Evolutionary conservation across 2,888 invertebrate genomes (phyloP).

Genomic region (Zygothrica quintamaculata): DNA sequence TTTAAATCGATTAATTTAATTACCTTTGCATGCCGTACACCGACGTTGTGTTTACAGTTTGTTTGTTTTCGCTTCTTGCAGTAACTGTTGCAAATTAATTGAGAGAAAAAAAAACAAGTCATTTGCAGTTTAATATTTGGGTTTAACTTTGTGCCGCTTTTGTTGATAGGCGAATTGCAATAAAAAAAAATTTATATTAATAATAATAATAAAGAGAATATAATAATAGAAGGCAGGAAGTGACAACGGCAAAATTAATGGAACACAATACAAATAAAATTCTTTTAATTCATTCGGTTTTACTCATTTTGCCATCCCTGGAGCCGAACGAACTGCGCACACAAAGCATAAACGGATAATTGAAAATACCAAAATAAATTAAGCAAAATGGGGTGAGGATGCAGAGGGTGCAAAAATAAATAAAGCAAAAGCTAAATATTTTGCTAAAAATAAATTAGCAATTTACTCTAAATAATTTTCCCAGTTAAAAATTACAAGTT

Average conservation of each 20-base stretch:
- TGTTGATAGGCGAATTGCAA: slow-evolving; percentile 1
- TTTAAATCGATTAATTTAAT: slow-evolving; percentile 35
- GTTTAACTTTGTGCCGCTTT: slow-evolving; percentile 17
- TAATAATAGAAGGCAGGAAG: slow-evolving; percentile 30
- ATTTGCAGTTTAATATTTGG: slow-evolving; percentile 20
- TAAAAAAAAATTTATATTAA: no score
- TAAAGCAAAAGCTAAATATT: slow-evolving; percentile 38
- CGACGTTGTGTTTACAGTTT: slow-evolving; percentile 58
- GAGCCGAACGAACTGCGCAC: slow-evolving; percentile 42
- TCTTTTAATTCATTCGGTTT: slow-evolving; percentile 5
- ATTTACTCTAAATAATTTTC: slow-evolving; percentile 42
- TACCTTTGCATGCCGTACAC: slow-evolving; percentile 72
- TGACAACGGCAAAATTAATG: slow-evolving; percentile 19
- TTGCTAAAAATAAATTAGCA: slow-evolving; percentile 66
- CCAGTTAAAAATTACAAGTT: slow-evolving; percentile 24
- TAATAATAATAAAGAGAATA: no score
- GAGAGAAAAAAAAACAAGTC: slow-evolving; percentile 26
- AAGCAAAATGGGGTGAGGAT: slow-evolving; percentile 43
- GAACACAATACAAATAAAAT: slow-evolving; percentile 16
- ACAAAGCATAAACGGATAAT: slow-evolving; percentile 54
- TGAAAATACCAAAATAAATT: slow-evolving; percentile 73
- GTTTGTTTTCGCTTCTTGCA: slow-evolving; percentile 13
- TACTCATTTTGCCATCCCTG: slow-evolving; percentile 51
- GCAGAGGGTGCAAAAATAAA: slow-evolving; percentile 13
- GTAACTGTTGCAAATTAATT: slow-evolving; percentile 15